Base-by-base conservation (phyloP, 2,888 invertebrate species). In the Onthophagus sagittarius region DNA sequence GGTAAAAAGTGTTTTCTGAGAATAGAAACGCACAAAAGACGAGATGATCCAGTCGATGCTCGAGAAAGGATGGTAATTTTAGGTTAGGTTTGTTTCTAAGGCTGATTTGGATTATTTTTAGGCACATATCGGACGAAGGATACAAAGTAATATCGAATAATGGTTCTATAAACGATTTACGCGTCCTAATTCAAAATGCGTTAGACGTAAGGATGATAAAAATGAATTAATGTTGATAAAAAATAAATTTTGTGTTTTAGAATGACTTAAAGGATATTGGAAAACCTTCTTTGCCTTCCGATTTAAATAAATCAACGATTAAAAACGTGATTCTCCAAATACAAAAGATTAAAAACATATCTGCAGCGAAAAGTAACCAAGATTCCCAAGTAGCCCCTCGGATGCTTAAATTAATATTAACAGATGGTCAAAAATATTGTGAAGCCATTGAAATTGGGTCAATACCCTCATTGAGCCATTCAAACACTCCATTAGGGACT, bases 341-440 rank as follows among this genome's bases (percentile, higher is more conserved):
- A 79, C 93, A 93, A 83, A 95, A 95, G 86, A 88, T 96, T 70
- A 89, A 95, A 11, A 97, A 97, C 86, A 91, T 96, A 67, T 90
- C 96, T 9, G 95, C 96, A 33, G 97, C 97, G 3, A 97, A 97
- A 86, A 91, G 92, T 11, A 95, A 96, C 84, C 96, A 96, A 84
- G 94, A 95, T 77, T 94, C 94, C 5, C 90, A 89, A 76, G 88
- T 89, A 75, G 94, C 95, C 9, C 96, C 96, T 5, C 89, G 95
- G 15, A 91, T 97, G 89, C 86, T 96, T 72, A 95, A 94, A 82
- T 83, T 97, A 31, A 92, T 92, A 0, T 85, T 97, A 75, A 95
- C 94, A 13, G 97, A 97, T 87, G 97, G 97, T 0, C 92, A 93
- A 82, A 89, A 89, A 63, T 90, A 90, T 78, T 91, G 92, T 81